phyloP scores from a whole-genome alignment of 1,140 invertebrate genomes.

The Drosophila kohkoa region DNA sequence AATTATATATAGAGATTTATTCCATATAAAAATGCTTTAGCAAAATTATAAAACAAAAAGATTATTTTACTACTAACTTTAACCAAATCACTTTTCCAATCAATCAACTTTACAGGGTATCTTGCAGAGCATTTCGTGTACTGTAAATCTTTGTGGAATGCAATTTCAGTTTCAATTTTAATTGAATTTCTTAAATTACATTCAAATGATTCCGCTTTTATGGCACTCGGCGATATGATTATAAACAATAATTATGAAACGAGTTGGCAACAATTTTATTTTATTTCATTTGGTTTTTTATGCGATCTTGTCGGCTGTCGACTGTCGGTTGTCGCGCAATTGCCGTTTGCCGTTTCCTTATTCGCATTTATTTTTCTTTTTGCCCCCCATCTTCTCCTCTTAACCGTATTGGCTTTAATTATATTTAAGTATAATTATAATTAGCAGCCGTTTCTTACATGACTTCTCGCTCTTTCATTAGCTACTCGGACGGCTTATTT shows the following conservation, averaged over 20 bases:
- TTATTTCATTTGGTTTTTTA: background rate
- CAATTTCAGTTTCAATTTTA: conserved; percentile 36
- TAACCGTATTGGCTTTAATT: conserved; percentile 16
- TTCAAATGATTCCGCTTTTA: conserved; percentile 44
- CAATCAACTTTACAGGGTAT: conserved; percentile 25
- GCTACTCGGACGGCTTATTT: conserved; percentile 7
- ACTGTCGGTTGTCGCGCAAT: conserved; percentile 6
- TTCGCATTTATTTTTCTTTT: background rate
- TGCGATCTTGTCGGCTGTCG: conserved; percentile 6
- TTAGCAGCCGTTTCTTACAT: conserved; percentile 18
- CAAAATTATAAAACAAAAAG: too few species aligned
- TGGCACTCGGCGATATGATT: conserved; percentile 29
- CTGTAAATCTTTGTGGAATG: background rate
- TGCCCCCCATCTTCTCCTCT: background rate
- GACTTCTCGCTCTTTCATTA: conserved; percentile 17
- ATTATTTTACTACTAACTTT: too few species aligned
- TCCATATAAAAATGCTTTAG: too few species aligned
- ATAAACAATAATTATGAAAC: conserved; percentile 42
- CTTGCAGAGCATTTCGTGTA: background rate
- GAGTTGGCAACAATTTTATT: conserved; percentile 23
- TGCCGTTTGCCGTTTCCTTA: conserved; percentile 42
- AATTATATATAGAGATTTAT: too few species aligned
- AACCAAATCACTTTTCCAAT: too few species aligned
- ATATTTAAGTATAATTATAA: conserved; percentile 29
- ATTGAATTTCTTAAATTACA: conserved; percentile 36